phyloP scores from a whole-genome alignment of 2,888 invertebrate species.

The Epiperipatus broadwayi region DNA sequence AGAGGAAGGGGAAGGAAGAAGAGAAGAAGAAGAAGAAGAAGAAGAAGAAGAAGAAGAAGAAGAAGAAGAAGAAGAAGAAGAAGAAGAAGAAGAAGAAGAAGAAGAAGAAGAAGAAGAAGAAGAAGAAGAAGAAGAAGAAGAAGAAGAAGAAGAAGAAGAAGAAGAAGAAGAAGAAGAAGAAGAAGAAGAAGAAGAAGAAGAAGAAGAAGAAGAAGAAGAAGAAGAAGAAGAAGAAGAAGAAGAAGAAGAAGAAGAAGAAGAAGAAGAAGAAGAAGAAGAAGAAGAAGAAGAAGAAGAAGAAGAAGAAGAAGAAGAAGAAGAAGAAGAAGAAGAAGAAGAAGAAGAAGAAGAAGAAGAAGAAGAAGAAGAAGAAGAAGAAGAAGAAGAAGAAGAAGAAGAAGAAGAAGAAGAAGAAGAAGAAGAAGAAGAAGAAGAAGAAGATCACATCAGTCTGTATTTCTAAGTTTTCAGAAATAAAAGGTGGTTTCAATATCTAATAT shows the following conservation, averaged over 20 bases:
- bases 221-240: not conserved
- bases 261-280: not conserved
- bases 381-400: constrained; percentile 1
- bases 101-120: not conserved
- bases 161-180: not conserved
- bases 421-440: not conserved
- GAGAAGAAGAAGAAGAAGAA: too few relatives aligned
- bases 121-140: not conserved
- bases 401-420: not conserved
- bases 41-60: not conserved
- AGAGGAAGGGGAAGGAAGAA: too few relatives aligned
- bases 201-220: not conserved
- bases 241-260: not conserved
- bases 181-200: not conserved
- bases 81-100: not conserved
- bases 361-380: constrained; percentile 4
- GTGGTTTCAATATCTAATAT: too few relatives aligned
- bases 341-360: constrained; percentile 1
- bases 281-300: constrained; percentile 1
- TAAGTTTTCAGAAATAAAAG: too few relatives aligned
- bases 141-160: not conserved
- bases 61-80: not conserved
- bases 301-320: constrained; percentile 4
- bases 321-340: constrained; percentile 1
- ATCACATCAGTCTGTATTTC: too few relatives aligned